These are phyloP conservation scores for Lemur catta DNA, from an alignment of 2,797 vertebrate species.

Conservation along the genomic window DNA sequence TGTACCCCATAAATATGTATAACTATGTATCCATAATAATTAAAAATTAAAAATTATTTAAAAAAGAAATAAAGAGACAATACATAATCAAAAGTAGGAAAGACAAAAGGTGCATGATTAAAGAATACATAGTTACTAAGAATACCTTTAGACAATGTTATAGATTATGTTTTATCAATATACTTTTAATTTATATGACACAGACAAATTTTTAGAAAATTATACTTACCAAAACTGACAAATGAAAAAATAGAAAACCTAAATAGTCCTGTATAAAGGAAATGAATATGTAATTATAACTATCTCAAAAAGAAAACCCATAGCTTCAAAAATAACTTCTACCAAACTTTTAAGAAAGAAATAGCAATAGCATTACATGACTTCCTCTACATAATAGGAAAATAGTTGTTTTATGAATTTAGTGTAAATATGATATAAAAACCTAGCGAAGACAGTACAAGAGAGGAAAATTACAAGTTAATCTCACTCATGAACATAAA, in stretches of 20 bases:
- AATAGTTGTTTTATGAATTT: not conserved
- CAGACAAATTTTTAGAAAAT: not conserved
- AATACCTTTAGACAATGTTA: not conserved
- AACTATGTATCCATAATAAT: too few relatives aligned
- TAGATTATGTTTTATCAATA: not conserved
- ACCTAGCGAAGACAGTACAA: too few relatives aligned
- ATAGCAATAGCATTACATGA: not conserved
- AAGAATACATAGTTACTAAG: not conserved
- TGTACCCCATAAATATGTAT: too few relatives aligned
- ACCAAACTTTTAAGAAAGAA: too few relatives aligned
- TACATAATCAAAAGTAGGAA: not conserved
- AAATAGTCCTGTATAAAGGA: too few relatives aligned
- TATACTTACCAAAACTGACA: not conserved
- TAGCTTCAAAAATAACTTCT: too few relatives aligned
- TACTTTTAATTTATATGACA: not conserved
- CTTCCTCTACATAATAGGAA: not conserved
- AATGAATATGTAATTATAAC: too few relatives aligned
- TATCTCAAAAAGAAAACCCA: too few relatives aligned
- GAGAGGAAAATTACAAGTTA: not conserved
- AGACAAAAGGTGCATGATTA: not conserved
- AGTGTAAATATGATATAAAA: not conserved
- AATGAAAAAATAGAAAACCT: not conserved
- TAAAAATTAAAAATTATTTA: too few relatives aligned
- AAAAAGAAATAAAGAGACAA: not conserved
- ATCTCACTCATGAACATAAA: not conserved